Evolutionary conservation across 2,888 invertebrate species (phyloP).

Genomic region (Drosophila rellima): DNA sequence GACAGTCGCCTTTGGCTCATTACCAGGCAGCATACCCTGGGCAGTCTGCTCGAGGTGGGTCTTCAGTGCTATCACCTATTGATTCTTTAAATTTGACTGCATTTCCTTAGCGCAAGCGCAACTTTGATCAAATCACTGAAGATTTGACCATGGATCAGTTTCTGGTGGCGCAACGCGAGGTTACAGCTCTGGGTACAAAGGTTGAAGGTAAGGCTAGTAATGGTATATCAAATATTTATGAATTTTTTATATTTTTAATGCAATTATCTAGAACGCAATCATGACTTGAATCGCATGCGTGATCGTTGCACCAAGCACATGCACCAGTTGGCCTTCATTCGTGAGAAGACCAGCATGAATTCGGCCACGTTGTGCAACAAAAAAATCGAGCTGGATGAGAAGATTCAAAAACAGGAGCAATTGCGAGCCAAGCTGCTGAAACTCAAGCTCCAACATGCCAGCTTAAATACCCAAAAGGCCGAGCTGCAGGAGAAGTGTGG

Average conservation of each 20-base stretch:
- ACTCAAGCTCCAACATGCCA: constrained; percentile 26
- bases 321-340: constrained; percentile 48
- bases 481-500: constrained; percentile 23
- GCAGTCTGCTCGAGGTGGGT: constrained; percentile 50
- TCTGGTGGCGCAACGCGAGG: constrained; percentile 35
- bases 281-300: constrained; percentile 36
- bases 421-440: constrained; percentile 27
- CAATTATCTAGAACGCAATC: constrained; percentile 36
- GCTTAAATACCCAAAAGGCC: constrained; percentile 11
- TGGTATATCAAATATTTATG: not conserved
- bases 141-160: constrained; percentile 48
- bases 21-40: constrained; percentile 44
- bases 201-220: constrained; percentile 34
- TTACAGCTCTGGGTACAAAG: constrained; percentile 27
- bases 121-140: constrained; percentile 46
- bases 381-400: fast-evolving
- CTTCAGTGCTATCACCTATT: not conserved
- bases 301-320: constrained; percentile 46
- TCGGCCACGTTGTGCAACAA: not conserved
- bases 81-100: too few relatives aligned
- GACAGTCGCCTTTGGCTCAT: constrained; percentile 43
- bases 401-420: fast-evolving
- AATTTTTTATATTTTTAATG: not conserved
- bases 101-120: constrained; percentile 36
- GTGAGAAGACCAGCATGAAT: constrained; percentile 45